A percentile compares a stretch with the other conserved stretches of the same genome.
phyloP scores from a whole-genome alignment of 2,888 invertebrate species.

The Trichopria drosophilae region DNA sequence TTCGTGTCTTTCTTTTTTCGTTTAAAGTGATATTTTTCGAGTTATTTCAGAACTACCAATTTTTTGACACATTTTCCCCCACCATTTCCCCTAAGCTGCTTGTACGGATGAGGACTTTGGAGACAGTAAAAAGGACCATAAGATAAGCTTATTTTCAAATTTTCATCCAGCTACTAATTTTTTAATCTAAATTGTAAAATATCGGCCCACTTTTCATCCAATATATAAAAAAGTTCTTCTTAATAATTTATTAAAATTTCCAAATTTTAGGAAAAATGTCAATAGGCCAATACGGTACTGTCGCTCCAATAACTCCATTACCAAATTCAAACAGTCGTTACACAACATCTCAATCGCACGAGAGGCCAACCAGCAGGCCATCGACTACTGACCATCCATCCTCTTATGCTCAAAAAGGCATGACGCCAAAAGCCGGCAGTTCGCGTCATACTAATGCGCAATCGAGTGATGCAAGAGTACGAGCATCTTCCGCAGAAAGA shows the following conservation, averaged over 20 bases:
- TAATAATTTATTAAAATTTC: constrained; percentile 2
- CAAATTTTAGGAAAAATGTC: constrained; percentile 29
- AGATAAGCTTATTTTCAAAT: no score
- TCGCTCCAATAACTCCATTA: constrained; percentile 27
- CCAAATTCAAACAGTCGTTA: constrained; percentile 25
- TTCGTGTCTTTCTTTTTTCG: no score
- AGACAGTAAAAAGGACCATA: no score
- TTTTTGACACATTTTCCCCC: no score
- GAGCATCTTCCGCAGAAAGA: constrained; percentile 50
- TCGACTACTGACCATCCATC: constrained; percentile 22
- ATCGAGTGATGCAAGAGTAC: constrained; percentile 25
- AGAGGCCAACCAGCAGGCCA: constrained; percentile 21
- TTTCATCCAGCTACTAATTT: no score
- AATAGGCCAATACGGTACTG: constrained; percentile 27
- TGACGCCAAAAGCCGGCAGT: constrained; percentile 26
- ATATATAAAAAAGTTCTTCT: no score
- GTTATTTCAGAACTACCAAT: no score
- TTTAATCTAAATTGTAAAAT: no score
- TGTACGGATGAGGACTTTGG: no score
- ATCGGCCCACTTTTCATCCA: no score
- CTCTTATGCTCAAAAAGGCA: constrained; percentile 22
- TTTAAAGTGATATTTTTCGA: no score
- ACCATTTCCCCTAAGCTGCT: no score
- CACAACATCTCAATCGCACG: constrained; percentile 21
- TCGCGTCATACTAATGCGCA: constrained; percentile 15